Conservation (phyloP, 2,113 vertebrate species). For the Cephalopholis sonnerati region DNA sequence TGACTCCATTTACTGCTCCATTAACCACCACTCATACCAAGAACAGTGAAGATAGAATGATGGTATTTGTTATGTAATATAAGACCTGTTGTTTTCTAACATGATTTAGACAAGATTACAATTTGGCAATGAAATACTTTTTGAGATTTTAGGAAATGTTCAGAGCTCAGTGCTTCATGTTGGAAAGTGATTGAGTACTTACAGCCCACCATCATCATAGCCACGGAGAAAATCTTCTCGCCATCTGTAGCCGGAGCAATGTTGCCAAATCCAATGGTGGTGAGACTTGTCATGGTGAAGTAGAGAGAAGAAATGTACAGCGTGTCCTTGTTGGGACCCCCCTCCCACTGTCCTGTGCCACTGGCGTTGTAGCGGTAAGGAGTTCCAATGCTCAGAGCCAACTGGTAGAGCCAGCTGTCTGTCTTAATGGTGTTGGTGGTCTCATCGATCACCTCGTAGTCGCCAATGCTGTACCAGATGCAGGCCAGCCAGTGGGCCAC, state of each 20-base stretch:
- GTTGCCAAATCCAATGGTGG: conserved; percentile 98
- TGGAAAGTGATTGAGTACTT: conserved; percentile 81
- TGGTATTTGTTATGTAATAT: conserved; percentile 23
- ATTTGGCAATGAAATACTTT: not conserved
- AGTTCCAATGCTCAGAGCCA: conserved; percentile 94
- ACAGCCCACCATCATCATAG: conserved; percentile 99
- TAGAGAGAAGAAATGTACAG: conserved; percentile 98
- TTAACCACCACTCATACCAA: conserved; percentile 15
- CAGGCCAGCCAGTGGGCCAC: conserved; percentile 99
- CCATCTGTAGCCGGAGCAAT: conserved; percentile 97
- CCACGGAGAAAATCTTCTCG: conserved; percentile 99
- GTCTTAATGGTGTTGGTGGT: conserved; percentile 94
- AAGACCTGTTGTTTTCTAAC: conserved; percentile 7
- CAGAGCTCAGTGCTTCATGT: not conserved
- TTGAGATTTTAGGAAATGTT: not conserved
- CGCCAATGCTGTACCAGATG: conserved; percentile 99
- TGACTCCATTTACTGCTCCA: conserved; percentile 30
- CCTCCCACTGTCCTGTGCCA: conserved; percentile 95
- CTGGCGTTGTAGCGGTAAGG: conserved; percentile 95
- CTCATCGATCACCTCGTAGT: conserved; percentile 96
- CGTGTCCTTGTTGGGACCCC: conserved; percentile 97
- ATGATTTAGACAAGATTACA: not conserved
- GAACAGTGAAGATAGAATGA: not conserved
- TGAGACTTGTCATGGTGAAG: conserved; percentile 99
- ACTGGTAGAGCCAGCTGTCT: conserved; percentile 97